Evolutionary conservation across 1,140 invertebrate genomes (phyloP), one percentile per base, ranked within the genome.

Genomic region (Rhyacophila brunnea): DNA sequence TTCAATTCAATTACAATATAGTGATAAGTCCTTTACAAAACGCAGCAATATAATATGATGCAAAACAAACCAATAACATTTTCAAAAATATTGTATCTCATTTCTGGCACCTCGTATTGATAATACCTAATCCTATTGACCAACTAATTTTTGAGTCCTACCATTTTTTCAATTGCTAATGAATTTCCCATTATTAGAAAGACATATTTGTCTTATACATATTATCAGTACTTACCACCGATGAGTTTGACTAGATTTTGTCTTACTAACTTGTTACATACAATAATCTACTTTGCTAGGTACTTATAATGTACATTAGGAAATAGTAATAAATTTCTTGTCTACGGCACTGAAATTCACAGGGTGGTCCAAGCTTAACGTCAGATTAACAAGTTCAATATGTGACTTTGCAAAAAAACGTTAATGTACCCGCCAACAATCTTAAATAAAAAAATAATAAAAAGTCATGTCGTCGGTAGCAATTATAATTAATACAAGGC

Each of bases 361-460:
- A 38, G 54, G 62, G 62, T 64, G 62, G 62, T 64, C 62, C 20
- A 36, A n/a, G 19, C 6, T 18, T 13, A 13, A 50, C 52, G 57
- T 45, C 43, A 55, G n/a, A 36, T 63, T 48, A 60, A 64, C 58
- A 47, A 58, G 51, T 57, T 53, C 40, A 52, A 47, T 54, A 58
- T 57, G 62, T 54, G 57, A 48, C 44, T 43, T 14, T 55, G 57
- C 56, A 59, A 64, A 64, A 64, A 61, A 54, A 28, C 15, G 40
- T 13, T 15, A 55, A 40, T 15, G 14, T 38, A 14, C 18, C 19
- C n/a, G 19, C 14, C 51, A 40, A 40, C 43, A 54, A 45, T 6
- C 20, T 18, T 13, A 13, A 10, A 45, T 55, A 55, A 55, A 45
- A 43, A 54, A 28, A 60, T 46, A 32, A 57, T 14, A 49, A 18